Evolutionary conservation across 2,113 vertebrate genomes (phyloP).

Genomic region (Dryoscopus gambensis): DNA sequence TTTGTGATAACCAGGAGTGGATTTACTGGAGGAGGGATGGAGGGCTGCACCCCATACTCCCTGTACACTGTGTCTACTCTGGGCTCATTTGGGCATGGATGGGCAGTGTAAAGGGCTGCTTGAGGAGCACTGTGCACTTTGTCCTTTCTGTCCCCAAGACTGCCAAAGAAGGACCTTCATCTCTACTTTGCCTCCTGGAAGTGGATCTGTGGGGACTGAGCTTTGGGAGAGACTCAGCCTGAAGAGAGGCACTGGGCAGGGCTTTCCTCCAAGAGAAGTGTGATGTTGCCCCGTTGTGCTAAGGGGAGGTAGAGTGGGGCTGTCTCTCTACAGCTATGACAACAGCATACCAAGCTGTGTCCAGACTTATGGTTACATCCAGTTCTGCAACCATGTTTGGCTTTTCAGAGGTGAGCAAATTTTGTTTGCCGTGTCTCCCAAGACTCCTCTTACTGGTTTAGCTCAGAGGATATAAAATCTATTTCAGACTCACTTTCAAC

Average conservation of each 20-base stretch:
- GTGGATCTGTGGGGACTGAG: neutral
- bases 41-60: neutral
- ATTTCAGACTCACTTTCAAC: neutral
- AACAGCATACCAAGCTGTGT: neutral
- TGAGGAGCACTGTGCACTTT: fast-evolving
- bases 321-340: neutral
- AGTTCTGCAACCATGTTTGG: neutral
- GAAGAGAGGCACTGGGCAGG: neutral
- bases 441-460: neutral
- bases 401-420: neutral
- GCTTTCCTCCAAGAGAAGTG: neutral
- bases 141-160: neutral
- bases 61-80: fast-evolving
- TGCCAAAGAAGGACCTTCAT: neutral
- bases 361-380: neutral
- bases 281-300: neutral
- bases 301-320: neutral
- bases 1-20: neutral
- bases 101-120: neutral
- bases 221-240: neutral
- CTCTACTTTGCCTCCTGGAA: neutral
- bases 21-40: neutral
- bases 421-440: neutral
- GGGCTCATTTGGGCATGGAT: fast-evolving
- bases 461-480: neutral